Conservation (phyloP, 2,113 vertebrate species). For the Sitta europaea region DNA sequence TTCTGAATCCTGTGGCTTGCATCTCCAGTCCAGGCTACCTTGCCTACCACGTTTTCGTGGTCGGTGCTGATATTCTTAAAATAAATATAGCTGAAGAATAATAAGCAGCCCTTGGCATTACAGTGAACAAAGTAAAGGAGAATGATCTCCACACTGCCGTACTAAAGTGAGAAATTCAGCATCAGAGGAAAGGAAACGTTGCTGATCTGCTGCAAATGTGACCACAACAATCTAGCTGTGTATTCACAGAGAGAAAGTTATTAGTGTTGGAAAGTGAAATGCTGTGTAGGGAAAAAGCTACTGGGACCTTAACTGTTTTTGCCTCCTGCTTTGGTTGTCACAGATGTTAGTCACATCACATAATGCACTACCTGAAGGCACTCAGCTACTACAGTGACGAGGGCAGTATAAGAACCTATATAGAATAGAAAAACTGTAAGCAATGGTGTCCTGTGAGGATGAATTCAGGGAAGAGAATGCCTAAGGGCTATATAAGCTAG, state of each 20-base stretch:
- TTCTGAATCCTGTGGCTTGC: background rate
- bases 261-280: slow-evolving; percentile 6
- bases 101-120: background rate
- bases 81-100: background rate
- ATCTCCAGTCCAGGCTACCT: background rate
- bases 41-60: background rate
- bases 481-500: background rate
- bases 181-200: background rate
- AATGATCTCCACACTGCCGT: background rate
- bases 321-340: slow-evolving; percentile 22
- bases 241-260: slow-evolving; percentile 24
- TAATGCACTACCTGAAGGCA: slow-evolving; percentile 20
- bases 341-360: slow-evolving; percentile 25
- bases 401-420: background rate
- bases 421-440: background rate
- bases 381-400: background rate
- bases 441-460: background rate
- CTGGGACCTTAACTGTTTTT: background rate
- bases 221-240: background rate
- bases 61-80: background rate
- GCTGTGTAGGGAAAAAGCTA: background rate
- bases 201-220: background rate
- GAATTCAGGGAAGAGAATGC: slow-evolving; percentile 8
- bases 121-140: background rate
- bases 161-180: background rate